A percentile compares a stretch with the other conserved stretches of the same genome.
These are phyloP conservation scores for Dipodomys stephensi DNA, from an alignment of 2,113 vertebrate genomes.

Conservation along the genomic window DNA sequence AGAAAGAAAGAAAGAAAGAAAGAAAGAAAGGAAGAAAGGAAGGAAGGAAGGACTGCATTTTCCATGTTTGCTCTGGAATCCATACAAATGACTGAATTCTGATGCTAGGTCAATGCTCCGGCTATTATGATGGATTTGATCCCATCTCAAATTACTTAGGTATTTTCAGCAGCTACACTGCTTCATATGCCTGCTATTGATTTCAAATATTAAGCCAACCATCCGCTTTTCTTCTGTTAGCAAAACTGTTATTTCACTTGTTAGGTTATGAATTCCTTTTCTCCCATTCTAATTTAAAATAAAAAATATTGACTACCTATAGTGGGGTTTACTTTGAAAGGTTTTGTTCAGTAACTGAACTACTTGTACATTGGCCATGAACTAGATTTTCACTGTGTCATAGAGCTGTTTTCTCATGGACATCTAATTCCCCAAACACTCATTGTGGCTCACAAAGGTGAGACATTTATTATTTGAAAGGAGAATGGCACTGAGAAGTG, in stretches of 20 bases:
- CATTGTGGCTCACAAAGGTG: slow-evolving; percentile 45
- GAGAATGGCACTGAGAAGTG: slow-evolving; percentile 48
- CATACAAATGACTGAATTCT: not conserved
- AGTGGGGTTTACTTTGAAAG: slow-evolving; percentile 2
- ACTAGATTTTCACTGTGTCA: slow-evolving; percentile 43
- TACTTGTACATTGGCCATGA: not conserved
- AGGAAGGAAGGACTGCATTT: not conserved
- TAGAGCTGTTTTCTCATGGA: slow-evolving; percentile 54
- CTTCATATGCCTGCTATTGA: not conserved
- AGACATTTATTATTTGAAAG: slow-evolving; percentile 68
- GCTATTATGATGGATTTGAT: not conserved
- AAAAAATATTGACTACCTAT: too few species aligned
- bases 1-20: too few species aligned
- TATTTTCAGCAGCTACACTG: not conserved
- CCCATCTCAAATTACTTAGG: not conserved
- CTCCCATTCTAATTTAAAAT: not conserved
- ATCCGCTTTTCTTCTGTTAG: not conserved
- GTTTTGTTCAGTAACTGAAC: slow-evolving; percentile 36
- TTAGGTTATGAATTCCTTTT: not conserved
- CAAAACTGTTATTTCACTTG: not conserved
- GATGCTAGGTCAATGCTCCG: not conserved
- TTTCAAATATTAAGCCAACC: not conserved
- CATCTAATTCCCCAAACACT: slow-evolving; percentile 63
- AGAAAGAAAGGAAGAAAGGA: too few species aligned
- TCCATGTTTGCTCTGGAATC: not conserved